Conservation (phyloP, 1,140 invertebrate genomes). For the Lamellibrachia luymesi region DNA sequence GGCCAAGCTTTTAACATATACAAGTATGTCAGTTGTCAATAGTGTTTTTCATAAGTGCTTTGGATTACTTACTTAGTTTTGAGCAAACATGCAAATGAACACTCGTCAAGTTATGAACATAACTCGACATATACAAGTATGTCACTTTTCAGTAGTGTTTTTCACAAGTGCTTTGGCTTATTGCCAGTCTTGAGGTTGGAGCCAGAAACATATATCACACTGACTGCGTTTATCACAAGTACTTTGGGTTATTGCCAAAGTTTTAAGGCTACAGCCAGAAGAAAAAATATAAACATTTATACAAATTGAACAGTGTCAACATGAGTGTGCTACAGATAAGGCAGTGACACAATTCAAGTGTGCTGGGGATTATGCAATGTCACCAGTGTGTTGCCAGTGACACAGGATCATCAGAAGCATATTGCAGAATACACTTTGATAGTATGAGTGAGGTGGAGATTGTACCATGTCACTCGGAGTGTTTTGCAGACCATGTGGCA, state of each 20-base stretch:
- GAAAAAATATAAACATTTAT: background rate
- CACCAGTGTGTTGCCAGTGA: no score
- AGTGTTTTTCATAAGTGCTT: background rate
- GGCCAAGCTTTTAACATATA: background rate
- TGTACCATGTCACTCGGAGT: no score
- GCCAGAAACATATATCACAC: background rate
- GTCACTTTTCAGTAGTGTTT: background rate
- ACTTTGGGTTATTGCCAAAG: background rate
- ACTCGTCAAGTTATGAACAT: background rate
- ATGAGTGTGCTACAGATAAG: no score
- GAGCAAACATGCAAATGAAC: background rate
- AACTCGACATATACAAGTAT: background rate
- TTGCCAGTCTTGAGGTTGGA: background rate
- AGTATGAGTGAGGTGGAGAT: no score
- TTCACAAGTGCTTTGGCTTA: background rate
- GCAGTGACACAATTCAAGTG: no score
- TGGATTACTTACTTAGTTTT: background rate
- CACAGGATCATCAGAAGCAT: no score
- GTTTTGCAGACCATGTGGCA: no score
- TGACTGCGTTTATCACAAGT: background rate
- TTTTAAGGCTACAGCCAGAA: background rate
- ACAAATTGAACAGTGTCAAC: no score
- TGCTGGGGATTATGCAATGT: no score
- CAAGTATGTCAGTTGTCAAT: conserved; percentile 8
- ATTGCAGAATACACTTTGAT: no score